Evolutionary conservation across 2,113 vertebrate species (phyloP), one percentile per base, ranked within the genome.

Genomic region (Cavia porcellus): DNA sequence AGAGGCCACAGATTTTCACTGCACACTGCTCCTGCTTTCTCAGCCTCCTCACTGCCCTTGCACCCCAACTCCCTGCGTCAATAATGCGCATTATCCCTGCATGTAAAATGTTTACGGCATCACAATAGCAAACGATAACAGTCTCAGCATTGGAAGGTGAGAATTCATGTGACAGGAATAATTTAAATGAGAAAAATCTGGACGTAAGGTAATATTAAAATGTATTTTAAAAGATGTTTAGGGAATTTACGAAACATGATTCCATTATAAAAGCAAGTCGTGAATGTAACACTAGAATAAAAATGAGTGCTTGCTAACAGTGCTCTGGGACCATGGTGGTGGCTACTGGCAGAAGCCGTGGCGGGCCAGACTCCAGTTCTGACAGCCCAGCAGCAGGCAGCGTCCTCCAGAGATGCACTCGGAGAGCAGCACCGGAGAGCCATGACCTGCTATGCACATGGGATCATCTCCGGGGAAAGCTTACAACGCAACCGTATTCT

Each of bases 61-160:
- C 82, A 89, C 38, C 19, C 20, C 77, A 30, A 52, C 7, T 84
- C 96, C 89, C 79, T 92, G 19, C 17, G 86, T 97, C 96, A 12
- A 81, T 5, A n/a, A 64, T 92, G 94, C 19, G 42, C 55, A 82
- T 13, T 50, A 93, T 82, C 80, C 30, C 83, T 89, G 35, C 70
- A 55, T 62, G 77, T 96, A 80, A 97, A 97, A 91, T 97, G 86
- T 52, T 92, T 20, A 50, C 88, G 75, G 70, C 59, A n/a, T n/a
- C 92, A 96, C 95, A 97, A 35, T 50, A 87, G 5, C 35, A 66
- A 55, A 55, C 28, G 9, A 11, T 74, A 45, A 52, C 47, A 90
- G 5, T 95, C 45, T 47, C 19, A 84, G 24, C 15, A 70, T 79
- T 77, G 30, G 35, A 59, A 57, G 52, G 25, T 47, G 13, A 95